Conservation (phyloP, 1,140 invertebrate species). For the Platorchestia sp. region DNA sequence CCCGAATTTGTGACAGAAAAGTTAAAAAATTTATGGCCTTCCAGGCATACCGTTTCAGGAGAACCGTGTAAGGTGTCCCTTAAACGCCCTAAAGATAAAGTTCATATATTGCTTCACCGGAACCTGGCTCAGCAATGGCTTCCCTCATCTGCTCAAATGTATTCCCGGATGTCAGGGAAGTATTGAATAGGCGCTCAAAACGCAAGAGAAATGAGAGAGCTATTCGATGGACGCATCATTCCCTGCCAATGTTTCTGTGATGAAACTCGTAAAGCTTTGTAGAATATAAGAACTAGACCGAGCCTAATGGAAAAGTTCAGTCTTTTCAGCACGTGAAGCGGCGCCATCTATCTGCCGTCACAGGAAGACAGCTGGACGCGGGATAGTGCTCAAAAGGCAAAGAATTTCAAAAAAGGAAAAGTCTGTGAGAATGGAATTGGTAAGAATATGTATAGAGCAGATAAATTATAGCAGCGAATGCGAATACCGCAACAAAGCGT, state of each 20-base stretch:
- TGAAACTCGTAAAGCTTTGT: conserved; percentile 54
- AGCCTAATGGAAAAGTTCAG: conserved; percentile 52
- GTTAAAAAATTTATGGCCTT: neutral
- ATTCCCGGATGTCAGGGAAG: neutral
- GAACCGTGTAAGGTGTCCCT: neutral
- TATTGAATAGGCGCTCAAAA: conserved; percentile 11
- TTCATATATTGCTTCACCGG: neutral
- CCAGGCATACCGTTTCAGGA: neutral
- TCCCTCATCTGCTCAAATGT: neutral
- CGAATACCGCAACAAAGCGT: neutral
- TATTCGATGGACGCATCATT: conserved; percentile 4
- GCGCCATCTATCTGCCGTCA: conserved; percentile 46
- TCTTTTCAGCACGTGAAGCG: conserved; percentile 34
- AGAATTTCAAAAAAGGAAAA: conserved; percentile 10
- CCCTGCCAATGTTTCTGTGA: conserved; percentile 47
- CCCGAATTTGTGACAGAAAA: neutral
- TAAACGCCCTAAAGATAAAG: neutral
- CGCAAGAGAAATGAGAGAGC: conserved; percentile 28
- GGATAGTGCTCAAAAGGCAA: neutral
- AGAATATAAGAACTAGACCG: conserved; percentile 51
- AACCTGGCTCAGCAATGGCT: neutral
- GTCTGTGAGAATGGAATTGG: neutral
- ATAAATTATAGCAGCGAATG: neutral
- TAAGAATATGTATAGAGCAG: neutral
- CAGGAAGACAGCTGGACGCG: conserved; percentile 36